Conservation (phyloP, 2,113 vertebrate species). For the Cavia porcellus region DNA sequence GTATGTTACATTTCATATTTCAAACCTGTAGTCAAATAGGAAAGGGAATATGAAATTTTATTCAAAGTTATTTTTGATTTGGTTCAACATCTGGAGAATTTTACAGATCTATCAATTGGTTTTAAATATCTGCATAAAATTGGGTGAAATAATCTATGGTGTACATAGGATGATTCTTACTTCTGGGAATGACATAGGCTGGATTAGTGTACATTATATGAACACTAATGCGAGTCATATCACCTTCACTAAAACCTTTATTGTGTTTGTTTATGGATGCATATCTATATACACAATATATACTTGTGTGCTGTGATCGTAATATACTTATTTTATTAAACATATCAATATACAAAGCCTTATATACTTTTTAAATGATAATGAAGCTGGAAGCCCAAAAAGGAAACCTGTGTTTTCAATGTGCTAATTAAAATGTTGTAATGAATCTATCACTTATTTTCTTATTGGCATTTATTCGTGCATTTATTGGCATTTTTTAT, state of each 20-base stretch:
- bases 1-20: not conserved
- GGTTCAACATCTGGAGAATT: not conserved
- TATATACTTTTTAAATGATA: not conserved
- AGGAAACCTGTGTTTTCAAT: not conserved
- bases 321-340: not conserved
- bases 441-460: not conserved
- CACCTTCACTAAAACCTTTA: not conserved
- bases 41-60: not conserved
- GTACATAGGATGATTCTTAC: not conserved
- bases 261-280: not conserved
- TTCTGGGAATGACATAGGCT: not conserved
- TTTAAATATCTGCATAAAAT: not conserved
- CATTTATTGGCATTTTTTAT: not conserved
- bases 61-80: slow-evolving; percentile 23
- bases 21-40: not conserved
- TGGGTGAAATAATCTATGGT: not conserved
- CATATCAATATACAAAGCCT: not conserved
- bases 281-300: not conserved
- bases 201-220: not conserved
- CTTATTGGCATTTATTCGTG: not conserved
- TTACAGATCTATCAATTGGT: not conserved
- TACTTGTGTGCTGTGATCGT: not conserved
- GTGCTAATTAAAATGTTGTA: not conserved
- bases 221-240: not conserved
- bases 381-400: not conserved